Percentiles rank a stretch among this genome's conserved stretches.
These are phyloP conservation scores for Ditula angustiorana DNA, from an alignment of 2,888 invertebrate species.

Conservation along the genomic window DNA sequence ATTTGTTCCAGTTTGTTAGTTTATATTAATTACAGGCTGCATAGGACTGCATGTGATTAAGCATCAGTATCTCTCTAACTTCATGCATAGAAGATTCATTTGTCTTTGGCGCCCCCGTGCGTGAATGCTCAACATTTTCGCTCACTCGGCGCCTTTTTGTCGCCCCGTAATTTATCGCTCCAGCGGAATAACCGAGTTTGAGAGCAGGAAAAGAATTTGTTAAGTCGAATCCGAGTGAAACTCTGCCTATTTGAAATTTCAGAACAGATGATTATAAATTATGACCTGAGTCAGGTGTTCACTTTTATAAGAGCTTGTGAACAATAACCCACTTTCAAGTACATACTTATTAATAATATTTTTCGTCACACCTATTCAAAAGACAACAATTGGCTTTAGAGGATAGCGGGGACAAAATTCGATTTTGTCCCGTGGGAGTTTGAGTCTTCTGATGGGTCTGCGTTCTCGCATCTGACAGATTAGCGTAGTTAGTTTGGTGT, in stretches of 20 bases:
- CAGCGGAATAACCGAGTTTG: neutral
- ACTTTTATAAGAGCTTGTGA: no score
- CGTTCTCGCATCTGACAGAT: no score
- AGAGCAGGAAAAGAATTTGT: conserved; percentile 9
- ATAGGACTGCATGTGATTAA: no score
- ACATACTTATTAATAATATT: no score
- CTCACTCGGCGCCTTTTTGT: conserved; percentile 22
- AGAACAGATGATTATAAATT: conserved; percentile 6
- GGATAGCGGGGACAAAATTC: no score
- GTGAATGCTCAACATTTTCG: conserved; percentile 16
- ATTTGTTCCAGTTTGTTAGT: no score
- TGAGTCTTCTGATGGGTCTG: no score
- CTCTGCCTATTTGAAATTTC: conserved; percentile 4
- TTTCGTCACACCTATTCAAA: no score
- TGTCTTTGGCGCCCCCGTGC: neutral
- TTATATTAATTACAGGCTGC: no score
- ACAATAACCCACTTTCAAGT: neutral
- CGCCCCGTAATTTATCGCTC: conserved; percentile 28
- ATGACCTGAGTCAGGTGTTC: neutral
- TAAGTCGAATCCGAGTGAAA: conserved; percentile 10
- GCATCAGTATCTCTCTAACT: neutral
- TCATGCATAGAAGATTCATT: neutral
- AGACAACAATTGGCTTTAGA: no score
- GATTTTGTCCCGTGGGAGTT: no score
- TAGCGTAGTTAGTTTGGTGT: no score